Base-by-base conservation (phyloP, 2,888 invertebrate species). In the Lasioglossum morio region DNA sequence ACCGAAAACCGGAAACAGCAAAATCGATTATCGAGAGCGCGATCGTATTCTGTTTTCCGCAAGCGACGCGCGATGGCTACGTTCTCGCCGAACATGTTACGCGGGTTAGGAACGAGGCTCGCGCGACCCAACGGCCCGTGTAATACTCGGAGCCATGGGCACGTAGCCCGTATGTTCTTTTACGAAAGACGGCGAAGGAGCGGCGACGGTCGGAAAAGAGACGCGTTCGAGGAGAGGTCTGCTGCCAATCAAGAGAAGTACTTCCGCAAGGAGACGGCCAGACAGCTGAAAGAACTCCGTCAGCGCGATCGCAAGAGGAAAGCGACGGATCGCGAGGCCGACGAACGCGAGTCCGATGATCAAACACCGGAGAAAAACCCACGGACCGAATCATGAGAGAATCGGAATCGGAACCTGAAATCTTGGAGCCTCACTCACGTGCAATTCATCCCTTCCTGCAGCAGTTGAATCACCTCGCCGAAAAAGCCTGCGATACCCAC, bases 381-480 rank as follows among this genome's bases (percentile, higher is more conserved):
- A 1, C 76, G 43, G 3, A 19, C 57, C 19, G 8, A 57, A 23
- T 4, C 57, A 4, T 57, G 57, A 57, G 12, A n/a, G 4, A 23
- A 10, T 2, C 23, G 23, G 23, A 8, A 2, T 8, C 48, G 8
- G 23, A 8, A 53, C 3, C 8, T 2, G 53, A 60, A 30, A 60
- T 16, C 4, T 27, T 16, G 27, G 27, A 4, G 7, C 1, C 10
- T 4, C 69, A 78, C 94, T 94, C 85, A 95, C 95, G 94, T 93
- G 94, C 94, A 95, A 88, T 95, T 95, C 91, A 95, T 91, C 79
- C 91, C 92, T 48, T 94, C 90, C 66, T 93, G 77, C 73, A 95
- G 91, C 46, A 95, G 89, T 53, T 92, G 84, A 72, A 95, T 84
- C 14, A 95, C 89, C 14, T 93, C 93, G 3, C 95, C 95, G 79